These are phyloP conservation scores for Drosophila quadrilineata DNA, from an alignment of 1,140 invertebrate genomes.

Conservation along the genomic window DNA sequence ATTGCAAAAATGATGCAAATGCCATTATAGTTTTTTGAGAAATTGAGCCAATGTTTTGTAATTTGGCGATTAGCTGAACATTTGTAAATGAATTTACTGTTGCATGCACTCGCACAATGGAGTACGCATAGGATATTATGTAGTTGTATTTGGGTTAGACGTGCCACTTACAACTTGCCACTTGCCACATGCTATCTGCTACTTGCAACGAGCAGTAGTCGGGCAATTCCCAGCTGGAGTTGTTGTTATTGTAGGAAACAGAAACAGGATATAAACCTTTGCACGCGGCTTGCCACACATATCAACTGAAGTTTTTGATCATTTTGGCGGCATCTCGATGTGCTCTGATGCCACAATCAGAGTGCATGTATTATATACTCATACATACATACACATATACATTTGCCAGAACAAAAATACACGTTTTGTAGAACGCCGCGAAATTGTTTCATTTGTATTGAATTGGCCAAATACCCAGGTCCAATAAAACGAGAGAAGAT, in stretches of 20 bases:
- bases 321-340: slow-evolving; percentile 10
- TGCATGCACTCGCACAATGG: slow-evolving; percentile 44
- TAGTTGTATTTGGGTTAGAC: slow-evolving; percentile 29
- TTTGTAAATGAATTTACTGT: slow-evolving; percentile 70
- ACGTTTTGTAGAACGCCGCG: slow-evolving; percentile 61
- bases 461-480: slow-evolving; percentile 42
- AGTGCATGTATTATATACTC: slow-evolving; percentile 24
- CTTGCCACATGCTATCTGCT: too few species aligned
- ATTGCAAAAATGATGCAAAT: slow-evolving; percentile 30
- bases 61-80: slow-evolving; percentile 65
- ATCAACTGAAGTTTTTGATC: slow-evolving; percentile 5
- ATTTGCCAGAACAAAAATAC: slow-evolving; percentile 34
- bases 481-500: slow-evolving; percentile 24
- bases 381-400: slow-evolving; percentile 5
- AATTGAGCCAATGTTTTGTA: slow-evolving; percentile 40
- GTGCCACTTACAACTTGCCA: too few species aligned
- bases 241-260: too few species aligned
- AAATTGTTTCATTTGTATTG: slow-evolving; percentile 59
- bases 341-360: neutral
- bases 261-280: slow-evolving; percentile 10
- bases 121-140: slow-evolving; percentile 19
- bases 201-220: slow-evolving; percentile 8
- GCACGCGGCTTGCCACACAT: slow-evolving; percentile 35
- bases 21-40: slow-evolving; percentile 29
- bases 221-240: slow-evolving; percentile 2